Evolutionary conservation across 2,888 invertebrate genomes (phyloP).

Genomic region (Drosophila birchii): DNA sequence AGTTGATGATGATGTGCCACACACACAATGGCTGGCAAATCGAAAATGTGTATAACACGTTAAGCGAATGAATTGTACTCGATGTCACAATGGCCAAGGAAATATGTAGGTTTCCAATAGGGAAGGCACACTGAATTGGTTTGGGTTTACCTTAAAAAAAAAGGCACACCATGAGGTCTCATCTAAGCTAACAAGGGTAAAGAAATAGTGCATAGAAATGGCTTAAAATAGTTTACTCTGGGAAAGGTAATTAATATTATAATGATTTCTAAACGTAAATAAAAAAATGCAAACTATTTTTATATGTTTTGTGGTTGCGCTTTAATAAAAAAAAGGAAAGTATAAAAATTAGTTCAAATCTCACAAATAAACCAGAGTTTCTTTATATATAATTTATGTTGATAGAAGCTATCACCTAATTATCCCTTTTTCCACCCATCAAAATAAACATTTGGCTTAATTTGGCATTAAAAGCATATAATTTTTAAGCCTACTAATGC

Average conservation of each 20-base stretch:
- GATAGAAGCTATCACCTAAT: not conserved
- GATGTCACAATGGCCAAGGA: constrained; percentile 18
- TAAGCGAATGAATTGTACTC: constrained; percentile 36
- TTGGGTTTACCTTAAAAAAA: not conserved
- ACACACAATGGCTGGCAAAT: constrained; percentile 33
- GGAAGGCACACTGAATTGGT: not conserved
- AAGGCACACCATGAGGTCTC: not conserved
- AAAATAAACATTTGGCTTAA: constrained; percentile 1
- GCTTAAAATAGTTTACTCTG: not conserved
- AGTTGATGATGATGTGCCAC: constrained; percentile 30
- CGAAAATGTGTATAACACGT: constrained; percentile 45
- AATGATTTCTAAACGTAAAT: not conserved
- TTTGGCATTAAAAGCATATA: not conserved
- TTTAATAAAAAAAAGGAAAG: not conserved
- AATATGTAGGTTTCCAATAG: constrained; percentile 10
- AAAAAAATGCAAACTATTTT: not conserved
- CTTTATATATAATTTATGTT: not conserved
- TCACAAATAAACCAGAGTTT: not conserved
- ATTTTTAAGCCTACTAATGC: not conserved
- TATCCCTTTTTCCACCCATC: not conserved
- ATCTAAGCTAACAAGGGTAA: not conserved
- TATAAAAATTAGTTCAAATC: not conserved
- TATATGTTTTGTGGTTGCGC: not conserved
- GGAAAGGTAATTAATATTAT: not conserved
- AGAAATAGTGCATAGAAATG: not conserved